Conservation (phyloP, 2,888 invertebrate species). For the Callyntrura guangdongensis region DNA sequence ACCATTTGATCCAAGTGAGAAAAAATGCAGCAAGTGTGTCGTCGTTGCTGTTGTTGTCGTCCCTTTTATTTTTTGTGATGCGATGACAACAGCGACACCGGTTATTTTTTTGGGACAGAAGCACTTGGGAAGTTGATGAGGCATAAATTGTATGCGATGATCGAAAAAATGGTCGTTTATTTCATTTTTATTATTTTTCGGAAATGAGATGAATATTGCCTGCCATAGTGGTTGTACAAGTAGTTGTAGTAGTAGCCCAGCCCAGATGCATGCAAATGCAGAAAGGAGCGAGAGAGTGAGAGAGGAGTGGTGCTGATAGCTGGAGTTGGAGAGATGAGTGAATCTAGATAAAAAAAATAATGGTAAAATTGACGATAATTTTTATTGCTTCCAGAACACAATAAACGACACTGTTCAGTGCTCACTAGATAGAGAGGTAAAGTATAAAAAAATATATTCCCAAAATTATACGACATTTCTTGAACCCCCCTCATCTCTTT, state of each 20-base stretch:
- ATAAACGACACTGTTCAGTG: too few species aligned
- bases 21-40: constrained; percentile 13
- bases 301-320: not conserved
- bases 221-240: too few species aligned
- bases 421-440: too few species aligned
- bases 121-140: constrained; percentile 75
- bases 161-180: constrained; percentile 12
- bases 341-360: not conserved
- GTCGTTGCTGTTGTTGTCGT: not conserved
- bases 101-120: not conserved
- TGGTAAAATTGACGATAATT: constrained; percentile 26
- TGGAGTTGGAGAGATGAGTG: not conserved
- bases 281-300: not conserved
- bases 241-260: too few species aligned
- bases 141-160: constrained; percentile 60
- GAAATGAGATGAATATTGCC: constrained; percentile 7
- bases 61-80: not conserved
- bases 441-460: too few species aligned
- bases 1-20: constrained; percentile 67
- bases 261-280: not conserved
- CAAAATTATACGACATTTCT: too few species aligned
- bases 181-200: not conserved
- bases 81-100: constrained; percentile 1
- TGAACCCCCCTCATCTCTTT: too few species aligned
- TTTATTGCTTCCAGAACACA: constrained; percentile 56